Percentiles rank a stretch among this genome's conserved stretches.
Conservation (phyloP, 1,140 invertebrate genomes). For the Nymphalis io region DNA sequence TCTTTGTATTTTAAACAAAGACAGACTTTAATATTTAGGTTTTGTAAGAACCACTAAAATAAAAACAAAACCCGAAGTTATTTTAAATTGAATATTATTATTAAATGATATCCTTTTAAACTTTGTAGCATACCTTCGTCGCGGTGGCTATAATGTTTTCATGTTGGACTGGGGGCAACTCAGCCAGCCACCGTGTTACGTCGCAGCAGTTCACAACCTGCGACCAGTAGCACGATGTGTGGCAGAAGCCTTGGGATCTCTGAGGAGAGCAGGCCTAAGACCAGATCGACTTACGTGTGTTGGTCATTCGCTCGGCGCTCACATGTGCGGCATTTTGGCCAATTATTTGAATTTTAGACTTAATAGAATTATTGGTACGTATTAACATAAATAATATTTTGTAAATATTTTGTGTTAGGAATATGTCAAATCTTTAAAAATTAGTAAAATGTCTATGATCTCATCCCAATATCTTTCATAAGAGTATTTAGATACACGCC, state of each 20-base stretch:
- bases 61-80: background rate
- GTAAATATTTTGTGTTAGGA: no score
- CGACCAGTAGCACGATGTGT: slow-evolving; percentile 85
- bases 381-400: slow-evolving; percentile 12
- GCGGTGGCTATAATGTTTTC: slow-evolving; percentile 88
- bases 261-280: slow-evolving; percentile 83
- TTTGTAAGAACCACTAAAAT: no score
- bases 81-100: background rate
- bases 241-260: slow-evolving; percentile 82
- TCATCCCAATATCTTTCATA: no score
- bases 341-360: slow-evolving; percentile 78
- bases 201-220: slow-evolving; percentile 86
- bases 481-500: no score
- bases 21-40: no score
- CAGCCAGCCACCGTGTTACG: slow-evolving; percentile 86
- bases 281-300: slow-evolving; percentile 85
- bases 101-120: background rate
- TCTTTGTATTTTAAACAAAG: no score
- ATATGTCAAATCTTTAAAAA: no score
- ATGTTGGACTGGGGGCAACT: slow-evolving; percentile 87
- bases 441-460: no score
- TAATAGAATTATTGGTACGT: slow-evolving; percentile 71
- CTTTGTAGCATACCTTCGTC: slow-evolving; percentile 83
- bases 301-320: slow-evolving; percentile 88
- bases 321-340: slow-evolving; percentile 87